These are phyloP conservation scores for Coreius guichenoti DNA, from an alignment of 2,797 vertebrate genomes.

Conservation along the genomic window DNA sequence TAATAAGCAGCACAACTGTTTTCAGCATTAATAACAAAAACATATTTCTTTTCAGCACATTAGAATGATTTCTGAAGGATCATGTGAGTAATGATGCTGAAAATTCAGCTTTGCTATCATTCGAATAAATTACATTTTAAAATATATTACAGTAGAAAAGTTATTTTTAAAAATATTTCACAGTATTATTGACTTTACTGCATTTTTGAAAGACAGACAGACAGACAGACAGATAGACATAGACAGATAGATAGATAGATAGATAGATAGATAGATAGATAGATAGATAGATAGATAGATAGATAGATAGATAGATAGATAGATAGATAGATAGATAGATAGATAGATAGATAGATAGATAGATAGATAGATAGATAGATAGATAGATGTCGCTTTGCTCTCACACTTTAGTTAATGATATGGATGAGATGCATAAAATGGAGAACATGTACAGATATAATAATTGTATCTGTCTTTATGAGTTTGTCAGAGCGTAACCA, in stretches of 20 bases:
- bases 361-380: not conserved
- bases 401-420: not conserved
- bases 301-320: too few relatives aligned
- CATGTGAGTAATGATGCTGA: not conserved
- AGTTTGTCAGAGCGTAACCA: conserved; percentile 1
- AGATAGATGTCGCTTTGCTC: not conserved
- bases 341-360: not conserved
- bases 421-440: not conserved
- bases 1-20: not conserved
- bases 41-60: not conserved
- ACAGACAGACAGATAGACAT: too few relatives aligned
- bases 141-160: not conserved
- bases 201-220: not conserved
- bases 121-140: too few relatives aligned
- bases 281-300: not conserved
- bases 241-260: too few relatives aligned
- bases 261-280: too few relatives aligned
- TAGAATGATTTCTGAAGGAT: not conserved
- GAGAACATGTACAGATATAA: not conserved
- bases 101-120: not conserved
- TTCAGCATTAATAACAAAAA: not conserved
- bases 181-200: not conserved
- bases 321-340: not conserved
- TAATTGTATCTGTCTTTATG: not conserved
- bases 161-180: not conserved